phyloP scores from a whole-genome alignment of 2,797 vertebrate species.

The Girardinus metallicus region DNA sequence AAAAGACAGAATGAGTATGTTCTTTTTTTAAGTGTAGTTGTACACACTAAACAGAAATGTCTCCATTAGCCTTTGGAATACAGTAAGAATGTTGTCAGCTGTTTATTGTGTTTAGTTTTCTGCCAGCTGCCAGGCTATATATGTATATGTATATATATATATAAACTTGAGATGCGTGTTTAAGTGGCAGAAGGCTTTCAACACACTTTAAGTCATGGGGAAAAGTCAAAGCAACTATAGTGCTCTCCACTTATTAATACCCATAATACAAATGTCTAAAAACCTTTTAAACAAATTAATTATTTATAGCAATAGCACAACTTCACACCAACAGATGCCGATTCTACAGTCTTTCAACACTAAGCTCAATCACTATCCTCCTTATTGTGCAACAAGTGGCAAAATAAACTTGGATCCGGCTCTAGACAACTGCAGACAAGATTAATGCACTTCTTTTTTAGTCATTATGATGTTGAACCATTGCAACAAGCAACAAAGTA shows the following conservation, averaged over 20 bases:
- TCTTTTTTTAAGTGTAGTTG: constrained; percentile 4
- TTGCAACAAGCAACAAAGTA: no score
- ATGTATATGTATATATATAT: neutral
- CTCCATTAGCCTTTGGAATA: constrained; percentile 35
- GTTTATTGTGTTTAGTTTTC: constrained; percentile 42
- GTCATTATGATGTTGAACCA: no score
- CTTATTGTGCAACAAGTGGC: neutral
- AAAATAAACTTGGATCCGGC: neutral
- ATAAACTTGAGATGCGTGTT: constrained; percentile 64
- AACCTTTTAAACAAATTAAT: neutral
- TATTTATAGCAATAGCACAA: neutral
- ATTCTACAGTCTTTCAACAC: neutral
- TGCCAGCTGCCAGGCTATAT: constrained; percentile 40
- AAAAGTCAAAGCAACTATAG: constrained; percentile 28
- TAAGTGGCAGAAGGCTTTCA: constrained; percentile 47
- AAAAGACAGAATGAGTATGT: neutral
- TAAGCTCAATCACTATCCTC: neutral
- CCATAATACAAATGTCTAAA: constrained; percentile 2
- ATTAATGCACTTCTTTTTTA: neutral
- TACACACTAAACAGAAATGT: neutral
- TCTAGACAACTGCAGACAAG: neutral
- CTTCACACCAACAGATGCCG: neutral
- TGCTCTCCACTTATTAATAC: neutral
- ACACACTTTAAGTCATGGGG: constrained; percentile 60
- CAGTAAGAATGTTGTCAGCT: constrained; percentile 50